These are phyloP conservation scores for Perdix hodgsoniae DNA, from an alignment of 2,797 vertebrate species.

Conservation along the genomic window DNA sequence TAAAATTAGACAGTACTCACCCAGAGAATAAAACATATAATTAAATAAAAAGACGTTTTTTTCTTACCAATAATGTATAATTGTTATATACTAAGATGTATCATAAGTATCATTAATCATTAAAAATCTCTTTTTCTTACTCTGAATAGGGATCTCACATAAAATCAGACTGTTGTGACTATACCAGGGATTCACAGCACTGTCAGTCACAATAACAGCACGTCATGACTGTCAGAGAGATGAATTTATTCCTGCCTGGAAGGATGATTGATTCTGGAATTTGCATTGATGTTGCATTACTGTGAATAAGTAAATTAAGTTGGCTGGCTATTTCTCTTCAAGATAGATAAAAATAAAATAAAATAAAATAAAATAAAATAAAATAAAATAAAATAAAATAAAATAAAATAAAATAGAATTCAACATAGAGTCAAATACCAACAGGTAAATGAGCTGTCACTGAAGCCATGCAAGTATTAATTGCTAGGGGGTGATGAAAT, in stretches of 20 bases:
- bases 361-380: neutral
- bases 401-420: neutral
- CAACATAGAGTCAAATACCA: neutral
- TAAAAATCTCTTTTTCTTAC: neutral
- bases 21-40: neutral
- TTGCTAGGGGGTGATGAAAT: neutral
- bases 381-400: neutral
- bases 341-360: neutral
- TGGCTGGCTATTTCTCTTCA: neutral
- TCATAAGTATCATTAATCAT: neutral
- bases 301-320: neutral
- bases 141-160: neutral
- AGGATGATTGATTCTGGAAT: neutral
- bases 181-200: neutral
- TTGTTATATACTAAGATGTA: neutral
- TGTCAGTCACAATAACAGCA: neutral
- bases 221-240: neutral
- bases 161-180: neutral
- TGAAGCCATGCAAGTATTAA: neutral
- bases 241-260: neutral
- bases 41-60: neutral
- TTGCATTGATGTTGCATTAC: neutral
- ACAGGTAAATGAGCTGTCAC: neutral
- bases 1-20: neutral
- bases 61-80: neutral